Evolutionary conservation across 2,113 vertebrate genomes (phyloP).

Genomic region (Seriola dumerili): DNA sequence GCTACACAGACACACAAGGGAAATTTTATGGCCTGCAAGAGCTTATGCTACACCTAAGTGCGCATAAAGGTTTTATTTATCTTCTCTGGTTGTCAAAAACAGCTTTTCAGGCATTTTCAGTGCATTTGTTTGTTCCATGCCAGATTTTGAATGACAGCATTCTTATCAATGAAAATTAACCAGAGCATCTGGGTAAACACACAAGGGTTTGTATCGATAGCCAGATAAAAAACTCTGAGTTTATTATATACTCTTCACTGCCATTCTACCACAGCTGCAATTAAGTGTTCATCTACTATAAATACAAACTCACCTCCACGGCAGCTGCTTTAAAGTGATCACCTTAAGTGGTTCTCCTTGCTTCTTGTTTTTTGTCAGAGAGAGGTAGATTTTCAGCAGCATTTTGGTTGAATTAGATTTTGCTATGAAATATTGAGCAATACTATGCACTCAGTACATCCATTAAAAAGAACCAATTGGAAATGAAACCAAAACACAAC

Average conservation of each 20-base stretch:
- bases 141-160: neutral
- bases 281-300: neutral
- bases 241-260: neutral
- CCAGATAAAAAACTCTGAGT: neutral
- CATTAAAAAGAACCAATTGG: neutral
- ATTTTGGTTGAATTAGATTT: neutral
- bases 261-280: conserved; percentile 3
- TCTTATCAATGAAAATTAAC: neutral
- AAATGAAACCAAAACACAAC: neutral
- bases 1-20: neutral
- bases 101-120: neutral
- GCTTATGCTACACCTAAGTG: neutral
- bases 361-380: neutral
- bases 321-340: conserved; percentile 1
- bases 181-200: neutral
- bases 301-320: neutral
- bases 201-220: neutral
- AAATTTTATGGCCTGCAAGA: neutral
- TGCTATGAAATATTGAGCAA: conserved; percentile 2
- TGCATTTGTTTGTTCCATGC: neutral
- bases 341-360: neutral
- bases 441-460: neutral
- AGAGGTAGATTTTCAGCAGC: conserved; percentile 1
- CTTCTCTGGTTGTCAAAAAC: neutral
- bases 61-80: neutral